Percentiles rank a stretch among this genome's conserved stretches.
These are phyloP conservation scores for Odontophorus gujanensis DNA, from an alignment of 2,113 vertebrate genomes.

Conservation along the genomic window DNA sequence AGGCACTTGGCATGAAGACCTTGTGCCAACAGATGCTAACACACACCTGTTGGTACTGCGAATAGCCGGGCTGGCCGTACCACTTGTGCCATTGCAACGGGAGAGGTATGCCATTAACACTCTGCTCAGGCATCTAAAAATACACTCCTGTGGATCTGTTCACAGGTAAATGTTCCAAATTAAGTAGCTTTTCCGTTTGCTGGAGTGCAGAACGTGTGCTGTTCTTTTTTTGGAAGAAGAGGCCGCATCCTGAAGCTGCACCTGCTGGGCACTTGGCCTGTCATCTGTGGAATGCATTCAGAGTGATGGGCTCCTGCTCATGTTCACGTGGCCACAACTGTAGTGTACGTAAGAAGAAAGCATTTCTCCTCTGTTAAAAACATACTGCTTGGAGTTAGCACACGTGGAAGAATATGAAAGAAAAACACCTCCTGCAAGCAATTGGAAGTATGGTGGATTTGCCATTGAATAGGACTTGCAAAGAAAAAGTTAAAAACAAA, in stretches of 20 bases:
- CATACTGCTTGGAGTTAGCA: background rate
- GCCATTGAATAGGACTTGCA: background rate
- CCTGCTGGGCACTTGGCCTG: background rate
- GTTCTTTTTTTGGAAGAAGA: background rate
- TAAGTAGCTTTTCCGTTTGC: background rate
- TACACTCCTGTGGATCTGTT: background rate
- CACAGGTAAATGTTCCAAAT: slow-evolving; percentile 50
- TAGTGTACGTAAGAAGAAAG: background rate
- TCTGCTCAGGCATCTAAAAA: slow-evolving; percentile 9
- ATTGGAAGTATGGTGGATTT: background rate
- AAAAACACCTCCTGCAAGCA: background rate
- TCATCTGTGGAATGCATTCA: background rate
- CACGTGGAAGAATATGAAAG: background rate
- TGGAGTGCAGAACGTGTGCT: background rate
- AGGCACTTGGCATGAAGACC: background rate
- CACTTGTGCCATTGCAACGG: background rate
- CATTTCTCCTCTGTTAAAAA: background rate
- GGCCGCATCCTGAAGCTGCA: background rate
- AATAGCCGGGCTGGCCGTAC: slow-evolving; percentile 19
- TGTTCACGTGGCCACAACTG: background rate
- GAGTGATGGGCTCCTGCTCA: background rate
- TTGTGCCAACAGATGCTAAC: slow-evolving; percentile 11
- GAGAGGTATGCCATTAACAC: slow-evolving; percentile 32
- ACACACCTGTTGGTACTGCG: slow-evolving; percentile 21
- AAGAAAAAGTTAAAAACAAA: background rate